Base-by-base conservation (phyloP, 2,113 vertebrate species). In the Pseudopipra pipra region DNA sequence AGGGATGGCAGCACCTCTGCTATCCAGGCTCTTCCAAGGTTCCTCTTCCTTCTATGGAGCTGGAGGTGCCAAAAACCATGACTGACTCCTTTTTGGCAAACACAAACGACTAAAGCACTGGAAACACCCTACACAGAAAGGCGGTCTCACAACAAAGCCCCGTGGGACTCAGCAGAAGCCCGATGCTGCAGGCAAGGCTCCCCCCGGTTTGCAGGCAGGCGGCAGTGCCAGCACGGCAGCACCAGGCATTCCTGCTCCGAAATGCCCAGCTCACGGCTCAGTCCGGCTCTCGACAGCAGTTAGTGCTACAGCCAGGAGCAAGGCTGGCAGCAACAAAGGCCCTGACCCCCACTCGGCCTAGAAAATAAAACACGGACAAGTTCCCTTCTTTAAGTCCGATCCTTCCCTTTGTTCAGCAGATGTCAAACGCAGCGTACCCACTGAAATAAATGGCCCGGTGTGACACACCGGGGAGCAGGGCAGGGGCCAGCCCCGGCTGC, bases 271-370 rank as follows among this genome's bases (percentile, higher is more conserved):
- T 37, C 68, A 1, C 68, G 31, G 84, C 76, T 8, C 20, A 73
- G 63, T 1, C 46, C 6, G 4, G 87, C 87, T 78, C 92, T 8
- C 2, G 6, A n/a, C 13, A 1, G 68, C 11, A 51, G 23, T 2
- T 14, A 65, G 39, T 0, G 74, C 87, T 16, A 22, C 58, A 70
- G 70, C 58, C 59, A 3, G 61, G 33, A 90, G 71, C 78, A 11
- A 58, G 52, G 30, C 83, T 55, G 24, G 37, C 81, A 67, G 46
- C 89, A 88, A 95, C 84, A 83, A 96, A 80, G 89, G 79, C 79
- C 61, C 85, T 11, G 79, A 90, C 81, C 78, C 10, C 0, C 8
- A 13, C 59, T 76, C 81, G 76, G 82, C 82, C 43, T 2, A 4
- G 30, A 66, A 75, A 84, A 83, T 13, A 71, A 78, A 63, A 77